A percentile compares a stretch with the other conserved stretches of the same genome.
phyloP scores from a whole-genome alignment of 2,888 invertebrate species.

The Eupeodes latifasciatus region DNA sequence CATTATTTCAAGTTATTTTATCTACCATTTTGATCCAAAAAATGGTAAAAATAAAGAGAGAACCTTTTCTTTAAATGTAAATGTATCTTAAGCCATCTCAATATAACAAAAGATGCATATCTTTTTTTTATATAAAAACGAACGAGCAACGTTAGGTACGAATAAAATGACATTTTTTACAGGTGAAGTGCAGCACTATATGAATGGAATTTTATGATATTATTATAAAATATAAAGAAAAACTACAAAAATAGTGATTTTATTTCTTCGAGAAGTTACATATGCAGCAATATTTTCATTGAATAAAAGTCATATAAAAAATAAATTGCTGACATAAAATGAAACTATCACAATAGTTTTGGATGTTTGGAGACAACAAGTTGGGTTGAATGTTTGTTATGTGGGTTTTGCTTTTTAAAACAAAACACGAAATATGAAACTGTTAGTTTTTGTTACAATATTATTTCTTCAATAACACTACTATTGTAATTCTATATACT shows the following conservation, averaged over 20 bases:
- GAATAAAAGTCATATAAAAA: slow-evolving; percentile 59
- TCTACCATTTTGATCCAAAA: slow-evolving; percentile 52
- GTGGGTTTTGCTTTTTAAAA: not conserved
- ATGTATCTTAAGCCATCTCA: not conserved
- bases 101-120: slow-evolving; percentile 56
- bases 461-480: slow-evolving; percentile 48
- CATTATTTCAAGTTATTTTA: slow-evolving; percentile 62
- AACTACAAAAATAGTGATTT: not conserved
- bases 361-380: not conserved
- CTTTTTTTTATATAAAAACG: slow-evolving; percentile 35
- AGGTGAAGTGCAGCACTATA: slow-evolving; percentile 19
- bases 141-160: slow-evolving; percentile 3
- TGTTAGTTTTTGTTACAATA: slow-evolving; percentile 70
- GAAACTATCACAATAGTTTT: slow-evolving; percentile 7
- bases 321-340: slow-evolving; percentile 53
- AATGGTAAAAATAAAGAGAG: not conserved
- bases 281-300: slow-evolving; percentile 42
- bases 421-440: slow-evolving; percentile 60
- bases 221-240: not conserved
- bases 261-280: not conserved
- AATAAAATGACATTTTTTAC: slow-evolving; percentile 48
- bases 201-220: not conserved
- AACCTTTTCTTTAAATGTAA: slow-evolving; percentile 24
- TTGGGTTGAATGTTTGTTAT: slow-evolving; percentile 14
- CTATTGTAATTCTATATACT: slow-evolving; percentile 47